Evolutionary conservation across 2,797 vertebrate species (phyloP).

Genomic region (Eulemur coronatus): DNA sequence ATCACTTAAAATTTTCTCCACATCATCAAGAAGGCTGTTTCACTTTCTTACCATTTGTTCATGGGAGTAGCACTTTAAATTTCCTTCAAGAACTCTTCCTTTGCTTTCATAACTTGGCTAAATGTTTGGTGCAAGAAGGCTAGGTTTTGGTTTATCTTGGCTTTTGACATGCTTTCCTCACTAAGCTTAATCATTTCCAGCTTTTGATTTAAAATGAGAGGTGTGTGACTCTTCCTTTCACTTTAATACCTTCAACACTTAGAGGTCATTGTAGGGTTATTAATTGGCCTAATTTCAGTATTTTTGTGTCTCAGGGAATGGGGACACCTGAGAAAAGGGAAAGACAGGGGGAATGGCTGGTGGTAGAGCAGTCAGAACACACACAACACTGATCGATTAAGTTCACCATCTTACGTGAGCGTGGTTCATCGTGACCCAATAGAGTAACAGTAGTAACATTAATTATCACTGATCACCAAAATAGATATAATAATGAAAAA

Average conservation of each 20-base stretch:
- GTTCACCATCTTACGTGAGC: neutral
- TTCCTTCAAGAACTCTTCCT: neutral
- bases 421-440: neutral
- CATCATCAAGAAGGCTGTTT: neutral
- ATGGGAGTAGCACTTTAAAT: neutral
- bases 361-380: neutral
- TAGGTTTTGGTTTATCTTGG: neutral
- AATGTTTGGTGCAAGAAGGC: neutral
- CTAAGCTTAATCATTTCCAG: neutral
- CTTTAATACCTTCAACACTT: neutral
- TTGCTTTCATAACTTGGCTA: neutral
- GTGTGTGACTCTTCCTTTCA: neutral
- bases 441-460: neutral
- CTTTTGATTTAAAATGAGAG: neutral
- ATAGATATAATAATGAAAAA: neutral
- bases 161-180: neutral
- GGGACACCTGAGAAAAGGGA: neutral
- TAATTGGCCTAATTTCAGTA: neutral
- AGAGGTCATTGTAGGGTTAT: neutral
- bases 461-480: neutral
- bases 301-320: neutral
- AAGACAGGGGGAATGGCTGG: neutral
- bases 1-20: neutral
- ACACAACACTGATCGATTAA: neutral
- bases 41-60: neutral